A percentile compares a stretch with the other conserved stretches of the same genome.
Evolutionary conservation across 1,140 invertebrate genomes (phyloP).

Genomic region (Pachyrhynchus sulphureomaculatus): DNA sequence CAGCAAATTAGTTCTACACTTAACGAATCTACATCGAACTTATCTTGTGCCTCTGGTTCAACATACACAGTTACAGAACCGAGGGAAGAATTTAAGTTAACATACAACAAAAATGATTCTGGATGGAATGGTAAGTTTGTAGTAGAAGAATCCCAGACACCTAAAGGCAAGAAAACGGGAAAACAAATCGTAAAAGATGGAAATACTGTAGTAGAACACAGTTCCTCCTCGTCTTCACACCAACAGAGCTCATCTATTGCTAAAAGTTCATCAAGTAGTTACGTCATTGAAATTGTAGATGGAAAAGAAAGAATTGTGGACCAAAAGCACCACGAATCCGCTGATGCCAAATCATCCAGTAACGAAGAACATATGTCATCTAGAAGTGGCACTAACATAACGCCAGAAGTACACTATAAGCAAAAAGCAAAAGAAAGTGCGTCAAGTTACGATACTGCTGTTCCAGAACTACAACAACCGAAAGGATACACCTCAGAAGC

Average conservation of each 20-base stretch:
- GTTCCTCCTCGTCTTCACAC: conserved; percentile 36
- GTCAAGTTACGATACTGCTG: conserved; percentile 57
- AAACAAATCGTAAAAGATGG: conserved; percentile 10
- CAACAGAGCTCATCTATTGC: conserved; percentile 45
- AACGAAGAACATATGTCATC: conserved; percentile 55
- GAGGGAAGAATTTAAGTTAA: conserved; percentile 45
- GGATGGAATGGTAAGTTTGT: conserved; percentile 58
- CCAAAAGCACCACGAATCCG: conserved; percentile 57
- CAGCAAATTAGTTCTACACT: conserved; percentile 47
- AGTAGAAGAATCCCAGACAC: conserved; percentile 46
- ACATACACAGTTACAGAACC: conserved; percentile 51
- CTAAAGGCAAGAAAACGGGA: conserved; percentile 25
- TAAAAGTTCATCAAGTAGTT: conserved; percentile 59
- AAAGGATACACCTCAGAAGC: conserved; percentile 39
- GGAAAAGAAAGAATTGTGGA: conserved; percentile 63
- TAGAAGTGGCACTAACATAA: conserved; percentile 54
- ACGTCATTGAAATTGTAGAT: conserved; percentile 61
- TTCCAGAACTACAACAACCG: conserved; percentile 50
- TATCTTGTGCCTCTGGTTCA: conserved; percentile 40
- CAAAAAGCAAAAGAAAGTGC: conserved; percentile 56
- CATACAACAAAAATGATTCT: conserved; percentile 52
- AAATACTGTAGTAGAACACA: conserved; percentile 34
- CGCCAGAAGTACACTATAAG: conserved; percentile 56
- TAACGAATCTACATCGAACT: conserved; percentile 43
- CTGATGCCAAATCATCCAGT: conserved; percentile 53